Evolutionary conservation across 2,113 vertebrate genomes (phyloP).

Genomic region (Megaceryle torquata): DNA sequence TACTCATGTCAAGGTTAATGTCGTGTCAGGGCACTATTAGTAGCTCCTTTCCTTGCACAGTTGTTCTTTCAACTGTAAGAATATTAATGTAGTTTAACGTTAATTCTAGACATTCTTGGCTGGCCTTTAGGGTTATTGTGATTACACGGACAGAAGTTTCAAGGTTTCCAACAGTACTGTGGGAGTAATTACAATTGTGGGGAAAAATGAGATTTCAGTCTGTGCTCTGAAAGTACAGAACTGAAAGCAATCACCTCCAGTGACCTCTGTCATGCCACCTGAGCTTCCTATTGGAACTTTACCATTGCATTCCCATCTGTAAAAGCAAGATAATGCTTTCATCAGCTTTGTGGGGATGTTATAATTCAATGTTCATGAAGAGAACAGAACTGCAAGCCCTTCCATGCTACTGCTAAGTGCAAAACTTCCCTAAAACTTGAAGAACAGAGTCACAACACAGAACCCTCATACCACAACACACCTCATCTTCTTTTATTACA

Average conservation of each 20-base stretch:
- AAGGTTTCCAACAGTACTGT: neutral
- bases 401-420: neutral
- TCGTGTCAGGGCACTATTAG: neutral
- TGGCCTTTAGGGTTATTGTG: neutral
- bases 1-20: conserved; percentile 17
- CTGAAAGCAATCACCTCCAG: neutral
- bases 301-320: neutral
- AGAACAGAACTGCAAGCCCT: neutral
- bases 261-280: neutral
- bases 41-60: neutral
- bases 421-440: neutral
- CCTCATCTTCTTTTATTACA: neutral
- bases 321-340: neutral
- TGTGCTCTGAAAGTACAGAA: neutral
- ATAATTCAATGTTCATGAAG: neutral
- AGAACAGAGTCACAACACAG: neutral
- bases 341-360: neutral
- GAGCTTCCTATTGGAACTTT: neutral
- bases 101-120: neutral
- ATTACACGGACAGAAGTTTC: neutral
- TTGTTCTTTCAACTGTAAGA: conserved; percentile 7
- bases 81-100: conserved; percentile 14
- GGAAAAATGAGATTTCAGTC: neutral
- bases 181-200: neutral
- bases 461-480: neutral